phyloP scores from a whole-genome alignment of 2,797 vertebrate genomes.

The Muscicapa comitata region DNA sequence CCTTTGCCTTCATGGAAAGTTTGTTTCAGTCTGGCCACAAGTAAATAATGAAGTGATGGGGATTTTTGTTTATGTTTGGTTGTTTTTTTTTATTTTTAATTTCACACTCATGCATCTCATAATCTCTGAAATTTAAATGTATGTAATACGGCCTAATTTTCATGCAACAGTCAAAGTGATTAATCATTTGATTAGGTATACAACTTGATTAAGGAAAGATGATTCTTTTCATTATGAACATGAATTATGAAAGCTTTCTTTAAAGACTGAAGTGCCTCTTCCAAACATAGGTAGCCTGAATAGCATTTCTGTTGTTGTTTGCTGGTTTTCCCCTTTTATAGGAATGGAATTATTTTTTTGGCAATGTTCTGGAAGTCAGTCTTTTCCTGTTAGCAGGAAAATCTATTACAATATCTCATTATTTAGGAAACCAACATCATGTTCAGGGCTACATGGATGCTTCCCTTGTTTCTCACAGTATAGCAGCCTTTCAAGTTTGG shows the following conservation, averaged over 20 bases:
- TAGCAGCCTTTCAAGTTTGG: not conserved
- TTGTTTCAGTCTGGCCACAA: not conserved
- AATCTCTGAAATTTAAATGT: not conserved
- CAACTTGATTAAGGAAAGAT: not conserved
- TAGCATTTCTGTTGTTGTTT: not conserved
- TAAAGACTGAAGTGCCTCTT: not conserved
- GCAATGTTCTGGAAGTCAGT: not conserved
- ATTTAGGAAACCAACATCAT: not conserved
- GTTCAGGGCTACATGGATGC: not conserved
- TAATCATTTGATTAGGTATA: not conserved
- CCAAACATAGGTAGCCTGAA: not conserved
- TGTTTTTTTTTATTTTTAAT: not conserved
- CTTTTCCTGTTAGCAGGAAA: not conserved
- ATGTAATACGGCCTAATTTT: not conserved
- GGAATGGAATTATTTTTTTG: not conserved
- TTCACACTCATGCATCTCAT: not conserved
- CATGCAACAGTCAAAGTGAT: not conserved
- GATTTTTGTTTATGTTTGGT: not conserved
- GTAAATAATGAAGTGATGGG: not conserved
- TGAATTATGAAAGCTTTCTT: not conserved
- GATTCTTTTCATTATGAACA: rapidly evolving
- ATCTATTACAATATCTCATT: not conserved
- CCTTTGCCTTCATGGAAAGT: not conserved
- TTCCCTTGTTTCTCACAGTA: not conserved
- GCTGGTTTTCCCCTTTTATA: not conserved